Conservation (phyloP, 2,888 invertebrate species). For the Protonemura montana region DNA sequence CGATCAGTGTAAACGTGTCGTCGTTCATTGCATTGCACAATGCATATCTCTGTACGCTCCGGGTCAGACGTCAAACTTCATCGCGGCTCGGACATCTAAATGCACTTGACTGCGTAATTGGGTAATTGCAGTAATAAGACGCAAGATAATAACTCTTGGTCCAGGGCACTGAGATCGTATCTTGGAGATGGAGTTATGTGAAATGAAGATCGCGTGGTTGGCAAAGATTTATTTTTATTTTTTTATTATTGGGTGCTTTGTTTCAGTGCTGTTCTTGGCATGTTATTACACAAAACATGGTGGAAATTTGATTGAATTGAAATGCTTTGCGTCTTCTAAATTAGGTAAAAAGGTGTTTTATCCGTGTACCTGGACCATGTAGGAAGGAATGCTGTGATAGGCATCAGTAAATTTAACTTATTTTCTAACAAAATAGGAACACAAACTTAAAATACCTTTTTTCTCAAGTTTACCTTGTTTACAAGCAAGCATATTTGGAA, state of each 20-base stretch:
- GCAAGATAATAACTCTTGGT: slow-evolving; percentile 14
- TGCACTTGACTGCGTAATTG: slow-evolving; percentile 31
- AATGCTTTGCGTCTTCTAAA: not conserved
- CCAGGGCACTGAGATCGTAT: not conserved
- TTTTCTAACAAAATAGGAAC: no score
- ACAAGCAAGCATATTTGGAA: no score
- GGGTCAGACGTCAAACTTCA: slow-evolving; percentile 12
- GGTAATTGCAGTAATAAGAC: slow-evolving; percentile 17
- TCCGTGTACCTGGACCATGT: no score
- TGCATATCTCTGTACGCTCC: slow-evolving; percentile 9
- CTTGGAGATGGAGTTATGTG: no score
- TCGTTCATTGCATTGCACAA: not conserved
- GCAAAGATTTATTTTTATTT: not conserved
- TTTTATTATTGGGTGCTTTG: not conserved
- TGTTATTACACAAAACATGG: not conserved
- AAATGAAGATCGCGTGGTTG: no score
- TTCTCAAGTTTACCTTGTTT: no score
- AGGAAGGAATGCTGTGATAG: no score
- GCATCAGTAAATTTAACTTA: no score
- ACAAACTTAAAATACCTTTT: no score
- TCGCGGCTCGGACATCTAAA: not conserved
- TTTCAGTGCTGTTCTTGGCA: not conserved
- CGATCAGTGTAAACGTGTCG: not conserved
- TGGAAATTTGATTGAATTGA: not conserved
- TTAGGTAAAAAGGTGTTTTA: no score